Percentiles rank a stretch among this genome's conserved stretches.
These are phyloP conservation scores for Takifugu rubripes DNA, from an alignment of 2,797 vertebrate genomes.

Conservation along the genomic window DNA sequence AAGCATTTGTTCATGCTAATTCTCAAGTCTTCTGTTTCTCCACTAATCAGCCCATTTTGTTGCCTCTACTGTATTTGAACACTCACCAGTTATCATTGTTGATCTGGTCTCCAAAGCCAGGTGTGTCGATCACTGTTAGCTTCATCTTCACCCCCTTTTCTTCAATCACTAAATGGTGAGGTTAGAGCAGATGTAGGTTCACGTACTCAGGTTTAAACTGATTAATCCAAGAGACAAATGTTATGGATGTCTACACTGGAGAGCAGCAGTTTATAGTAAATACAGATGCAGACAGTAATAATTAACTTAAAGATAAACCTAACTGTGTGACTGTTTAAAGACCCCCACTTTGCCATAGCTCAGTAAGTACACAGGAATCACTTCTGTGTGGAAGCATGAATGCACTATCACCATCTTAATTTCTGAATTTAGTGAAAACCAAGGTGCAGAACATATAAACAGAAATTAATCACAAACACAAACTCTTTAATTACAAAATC, in stretches of 20 bases:
- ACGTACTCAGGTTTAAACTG: no score
- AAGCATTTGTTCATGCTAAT: background rate
- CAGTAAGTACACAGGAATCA: conserved; percentile 27
- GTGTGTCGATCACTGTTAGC: conserved; percentile 92
- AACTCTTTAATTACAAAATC: no score
- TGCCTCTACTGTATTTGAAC: background rate
- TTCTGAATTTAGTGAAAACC: no score
- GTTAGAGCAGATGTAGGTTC: background rate
- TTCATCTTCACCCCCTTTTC: conserved; percentile 98
- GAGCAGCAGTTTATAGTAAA: no score
- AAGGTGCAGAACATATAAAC: no score
- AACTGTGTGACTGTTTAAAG: no score
- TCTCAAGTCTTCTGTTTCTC: background rate
- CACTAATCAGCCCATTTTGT: background rate
- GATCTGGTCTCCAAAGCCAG: conserved; percentile 95
- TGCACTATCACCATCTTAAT: background rate
- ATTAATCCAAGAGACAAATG: no score
- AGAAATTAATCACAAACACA: no score
- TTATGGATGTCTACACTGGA: no score
- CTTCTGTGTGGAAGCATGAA: conserved; percentile 26
- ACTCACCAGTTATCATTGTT: conserved; percentile 94
- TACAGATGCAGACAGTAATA: no score
- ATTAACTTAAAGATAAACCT: no score
- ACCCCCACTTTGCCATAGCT: no score
- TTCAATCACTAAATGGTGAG: conserved; percentile 83